These are phyloP conservation scores for Arion vulgaris DNA, from an alignment of 1,140 invertebrate genomes.

Conservation along the genomic window DNA sequence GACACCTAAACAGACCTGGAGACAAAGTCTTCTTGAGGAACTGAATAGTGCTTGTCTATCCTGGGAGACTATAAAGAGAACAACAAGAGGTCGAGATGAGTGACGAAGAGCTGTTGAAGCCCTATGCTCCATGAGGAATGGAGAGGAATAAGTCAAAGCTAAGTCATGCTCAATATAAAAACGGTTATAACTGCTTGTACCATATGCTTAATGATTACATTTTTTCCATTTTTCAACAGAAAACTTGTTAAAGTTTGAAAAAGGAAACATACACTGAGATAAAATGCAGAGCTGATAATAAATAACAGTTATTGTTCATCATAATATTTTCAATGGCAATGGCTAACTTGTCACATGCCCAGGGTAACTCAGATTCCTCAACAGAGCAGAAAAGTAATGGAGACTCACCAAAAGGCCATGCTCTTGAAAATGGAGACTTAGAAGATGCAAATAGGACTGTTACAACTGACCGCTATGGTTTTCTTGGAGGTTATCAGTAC, in stretches of 20 bases:
- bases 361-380: neutral
- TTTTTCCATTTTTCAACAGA: conserved; percentile 6
- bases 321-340: conserved; percentile 19
- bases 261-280: neutral
- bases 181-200: too few relatives aligned
- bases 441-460: neutral
- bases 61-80: too few relatives aligned
- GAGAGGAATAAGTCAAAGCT: too few relatives aligned
- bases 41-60: too few relatives aligned
- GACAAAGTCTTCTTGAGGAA: too few relatives aligned
- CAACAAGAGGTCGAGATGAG: too few relatives aligned
- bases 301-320: neutral
- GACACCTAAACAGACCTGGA: too few relatives aligned
- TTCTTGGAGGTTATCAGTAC: conserved; percentile 90
- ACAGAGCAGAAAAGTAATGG: neutral
- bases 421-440: neutral
- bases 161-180: too few relatives aligned
- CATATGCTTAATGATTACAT: too few relatives aligned
- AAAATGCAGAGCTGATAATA: conserved; percentile 29
- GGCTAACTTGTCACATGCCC: neutral
- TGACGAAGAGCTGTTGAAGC: too few relatives aligned
- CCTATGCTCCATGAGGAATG: too few relatives aligned
- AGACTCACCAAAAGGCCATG: neutral
- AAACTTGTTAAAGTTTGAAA: too few relatives aligned
- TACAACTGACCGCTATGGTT: conserved; percentile 86